phyloP scores from a whole-genome alignment of 2,888 invertebrate genomes.

The Cyclophora punctaria region DNA sequence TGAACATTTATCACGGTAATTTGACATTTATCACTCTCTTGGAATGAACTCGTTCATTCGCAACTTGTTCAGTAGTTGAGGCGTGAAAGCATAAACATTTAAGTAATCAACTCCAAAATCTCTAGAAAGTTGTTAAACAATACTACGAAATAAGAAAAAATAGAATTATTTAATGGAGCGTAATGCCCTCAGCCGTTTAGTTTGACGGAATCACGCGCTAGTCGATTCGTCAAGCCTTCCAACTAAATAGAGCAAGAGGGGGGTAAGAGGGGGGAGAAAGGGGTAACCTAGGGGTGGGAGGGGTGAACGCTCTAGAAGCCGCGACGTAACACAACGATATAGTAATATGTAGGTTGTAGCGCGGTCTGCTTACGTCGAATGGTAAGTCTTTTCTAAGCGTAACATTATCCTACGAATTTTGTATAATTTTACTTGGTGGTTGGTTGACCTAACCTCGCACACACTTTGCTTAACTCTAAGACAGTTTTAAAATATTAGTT shows the following conservation, averaged over 20 bases:
- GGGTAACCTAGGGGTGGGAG: slow-evolving; percentile 19
- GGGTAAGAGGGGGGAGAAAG: slow-evolving; percentile 10
- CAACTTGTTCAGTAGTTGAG: no score
- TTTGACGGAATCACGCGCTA: slow-evolving; percentile 34
- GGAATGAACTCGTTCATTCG: no score
- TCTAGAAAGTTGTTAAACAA: no score
- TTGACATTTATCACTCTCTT: no score
- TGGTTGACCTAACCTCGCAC: no score
- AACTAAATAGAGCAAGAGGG: slow-evolving; percentile 1
- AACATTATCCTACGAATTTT: no score
- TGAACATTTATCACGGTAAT: no score
- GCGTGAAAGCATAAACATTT: no score
- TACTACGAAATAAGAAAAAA: slow-evolving; percentile 14
- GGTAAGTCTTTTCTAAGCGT: neutral
- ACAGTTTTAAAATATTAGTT: no score
- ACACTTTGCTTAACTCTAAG: no score
- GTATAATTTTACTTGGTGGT: no score
- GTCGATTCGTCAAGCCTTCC: slow-evolving; percentile 49
- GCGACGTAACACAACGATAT: slow-evolving; percentile 37
- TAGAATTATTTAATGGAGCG: slow-evolving; percentile 35
- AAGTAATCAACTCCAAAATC: no score
- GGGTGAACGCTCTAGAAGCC: slow-evolving; percentile 43
- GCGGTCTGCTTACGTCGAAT: slow-evolving; percentile 34
- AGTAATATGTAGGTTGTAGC: slow-evolving; percentile 37
- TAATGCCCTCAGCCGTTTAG: slow-evolving; percentile 33